phyloP scores from a whole-genome alignment of 2,888 invertebrate species.

The Hemicrepidius hirtus region DNA sequence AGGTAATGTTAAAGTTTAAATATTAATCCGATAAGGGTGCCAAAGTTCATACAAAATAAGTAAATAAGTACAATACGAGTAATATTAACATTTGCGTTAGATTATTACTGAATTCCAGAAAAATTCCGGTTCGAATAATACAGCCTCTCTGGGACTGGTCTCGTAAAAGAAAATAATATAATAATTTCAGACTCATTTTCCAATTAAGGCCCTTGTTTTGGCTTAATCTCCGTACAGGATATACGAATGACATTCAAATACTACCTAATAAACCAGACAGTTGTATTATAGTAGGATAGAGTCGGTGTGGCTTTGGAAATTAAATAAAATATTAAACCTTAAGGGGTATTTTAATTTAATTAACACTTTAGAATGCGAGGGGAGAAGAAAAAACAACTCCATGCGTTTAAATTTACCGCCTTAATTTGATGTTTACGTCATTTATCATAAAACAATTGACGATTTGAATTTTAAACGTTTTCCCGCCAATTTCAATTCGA shows the following conservation, averaged over 20 bases:
- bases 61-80: slow-evolving; percentile 34
- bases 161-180: slow-evolving; percentile 18
- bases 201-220: slow-evolving; percentile 51
- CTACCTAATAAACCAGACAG: neutral
- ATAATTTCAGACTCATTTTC: slow-evolving; percentile 40
- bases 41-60: slow-evolving; percentile 41
- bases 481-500: no score
- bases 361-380: no score
- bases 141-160: no score
- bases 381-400: no score
- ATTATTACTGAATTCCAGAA: neutral
- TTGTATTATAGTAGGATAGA: no score
- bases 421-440: no score
- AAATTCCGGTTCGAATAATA: slow-evolving; percentile 1
- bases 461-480: no score
- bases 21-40: slow-evolving; percentile 19
- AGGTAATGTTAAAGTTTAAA: slow-evolving; percentile 47
- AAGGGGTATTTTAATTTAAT: no score
- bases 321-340: neutral
- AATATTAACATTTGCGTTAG: slow-evolving; percentile 38
- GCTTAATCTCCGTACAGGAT: slow-evolving; percentile 45
- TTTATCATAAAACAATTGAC: no score
- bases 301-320: slow-evolving; percentile 1
- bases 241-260: slow-evolving; percentile 29
- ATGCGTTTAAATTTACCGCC: no score